phyloP scores from a whole-genome alignment of 92 coral and sea anemone species.

The Virgularia gustaviana region DNA sequence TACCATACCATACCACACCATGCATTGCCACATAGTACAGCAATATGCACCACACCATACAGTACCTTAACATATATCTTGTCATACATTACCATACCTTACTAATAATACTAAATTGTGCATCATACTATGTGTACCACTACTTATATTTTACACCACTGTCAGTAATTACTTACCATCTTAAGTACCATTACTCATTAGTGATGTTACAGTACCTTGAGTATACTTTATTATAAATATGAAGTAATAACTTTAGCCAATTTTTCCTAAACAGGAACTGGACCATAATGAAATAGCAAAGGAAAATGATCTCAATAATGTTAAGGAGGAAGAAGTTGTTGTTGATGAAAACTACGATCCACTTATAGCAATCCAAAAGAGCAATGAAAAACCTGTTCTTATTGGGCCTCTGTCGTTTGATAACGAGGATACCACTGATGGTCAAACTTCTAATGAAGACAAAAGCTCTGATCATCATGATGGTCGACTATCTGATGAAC shows the following conservation, averaged over 20 bases:
- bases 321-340: constrained; percentile 62
- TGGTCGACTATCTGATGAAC: neutral
- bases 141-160: too few species aligned
- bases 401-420: constrained; percentile 94
- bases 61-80: too few species aligned
- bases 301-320: constrained; percentile 80
- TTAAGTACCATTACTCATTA: too few species aligned
- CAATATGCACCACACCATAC: neutral
- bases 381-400: constrained; percentile 69
- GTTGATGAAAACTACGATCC: constrained; percentile 97
- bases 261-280: constrained; percentile 58
- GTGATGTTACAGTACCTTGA: neutral
- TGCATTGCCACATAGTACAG: neutral
- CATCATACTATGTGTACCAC: too few species aligned
- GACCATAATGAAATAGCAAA: constrained; percentile 63
- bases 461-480: constrained; percentile 33
- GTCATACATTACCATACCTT: neutral
- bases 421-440: constrained; percentile 61
- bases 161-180: too few species aligned
- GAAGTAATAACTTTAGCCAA: neutral
- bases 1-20: neutral
- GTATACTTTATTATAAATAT: neutral
- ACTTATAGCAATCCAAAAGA: constrained; percentile 64
- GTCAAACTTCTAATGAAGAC: constrained; percentile 25
- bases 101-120: too few species aligned